phyloP scores from a whole-genome alignment of 2,797 vertebrate species.

The Orestias chungarensis region DNA sequence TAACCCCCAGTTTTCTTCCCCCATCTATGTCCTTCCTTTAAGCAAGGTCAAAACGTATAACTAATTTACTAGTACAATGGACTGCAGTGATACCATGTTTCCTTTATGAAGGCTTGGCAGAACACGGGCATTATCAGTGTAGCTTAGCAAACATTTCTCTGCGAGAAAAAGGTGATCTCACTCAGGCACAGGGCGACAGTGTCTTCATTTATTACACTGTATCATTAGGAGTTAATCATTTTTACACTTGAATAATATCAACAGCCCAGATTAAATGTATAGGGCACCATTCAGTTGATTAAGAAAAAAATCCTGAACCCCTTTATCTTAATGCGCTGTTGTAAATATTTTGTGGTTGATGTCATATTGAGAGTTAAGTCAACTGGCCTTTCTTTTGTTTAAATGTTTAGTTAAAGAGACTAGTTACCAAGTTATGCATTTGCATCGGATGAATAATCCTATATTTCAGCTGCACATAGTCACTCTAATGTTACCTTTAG shows the following conservation, averaged over 20 bases:
- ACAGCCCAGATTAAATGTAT: not conserved
- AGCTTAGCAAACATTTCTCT: constrained; percentile 46
- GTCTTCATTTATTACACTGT: constrained; percentile 8
- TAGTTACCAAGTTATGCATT: constrained; percentile 12
- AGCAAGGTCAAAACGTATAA: constrained; percentile 56
- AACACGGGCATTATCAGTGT: constrained; percentile 53
- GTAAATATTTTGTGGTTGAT: not conserved
- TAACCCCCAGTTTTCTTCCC: not conserved
- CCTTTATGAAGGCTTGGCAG: constrained; percentile 60
- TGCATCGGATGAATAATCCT: constrained; percentile 13
- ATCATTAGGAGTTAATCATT: constrained; percentile 18
- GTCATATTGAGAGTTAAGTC: too few relatives aligned
- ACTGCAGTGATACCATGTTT: constrained; percentile 30
- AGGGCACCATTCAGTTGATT: not conserved
- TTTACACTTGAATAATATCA: not conserved
- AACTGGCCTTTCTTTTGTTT: too few relatives aligned
- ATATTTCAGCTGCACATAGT: not conserved
- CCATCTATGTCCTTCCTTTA: constrained; percentile 8
- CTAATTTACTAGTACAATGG: constrained; percentile 47
- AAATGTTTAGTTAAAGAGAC: constrained; percentile 29
- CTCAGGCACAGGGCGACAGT: constrained; percentile 11
- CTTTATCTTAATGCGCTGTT: not conserved
- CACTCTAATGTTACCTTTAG: not conserved
- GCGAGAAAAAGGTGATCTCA: constrained; percentile 40
- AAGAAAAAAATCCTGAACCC: not conserved